A percentile compares a stretch with the other conserved stretches of the same genome.
Conservation (phyloP, 2,797 vertebrate genomes). For the Neopelma chrysocephalum region DNA sequence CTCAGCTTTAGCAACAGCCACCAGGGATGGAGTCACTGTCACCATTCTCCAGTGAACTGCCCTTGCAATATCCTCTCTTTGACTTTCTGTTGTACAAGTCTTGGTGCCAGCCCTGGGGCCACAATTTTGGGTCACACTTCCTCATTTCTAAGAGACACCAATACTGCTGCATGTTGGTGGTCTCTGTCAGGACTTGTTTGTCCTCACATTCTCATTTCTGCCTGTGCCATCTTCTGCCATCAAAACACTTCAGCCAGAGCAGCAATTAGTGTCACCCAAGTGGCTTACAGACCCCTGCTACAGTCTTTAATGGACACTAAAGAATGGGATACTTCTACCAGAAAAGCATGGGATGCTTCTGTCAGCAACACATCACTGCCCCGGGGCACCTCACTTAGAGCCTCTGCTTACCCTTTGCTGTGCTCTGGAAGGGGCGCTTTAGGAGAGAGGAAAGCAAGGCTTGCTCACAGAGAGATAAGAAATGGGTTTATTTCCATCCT, state of each 20-base stretch:
- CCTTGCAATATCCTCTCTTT: background rate
- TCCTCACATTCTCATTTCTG: background rate
- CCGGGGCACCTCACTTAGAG: accelerated
- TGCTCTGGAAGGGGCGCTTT: background rate
- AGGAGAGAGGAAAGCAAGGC: background rate
- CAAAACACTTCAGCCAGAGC: background rate
- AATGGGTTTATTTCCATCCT: background rate
- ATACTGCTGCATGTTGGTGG: background rate
- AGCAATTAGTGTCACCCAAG: background rate
- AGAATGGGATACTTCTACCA: background rate
- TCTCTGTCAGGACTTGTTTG: background rate
- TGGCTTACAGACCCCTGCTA: background rate
- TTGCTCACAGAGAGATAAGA: background rate
- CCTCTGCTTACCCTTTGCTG: background rate
- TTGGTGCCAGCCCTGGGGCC: background rate
- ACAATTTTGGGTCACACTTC: background rate
- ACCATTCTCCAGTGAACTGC: background rate
- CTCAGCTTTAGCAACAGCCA: background rate
- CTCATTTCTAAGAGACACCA: background rate
- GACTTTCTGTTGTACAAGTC: background rate
- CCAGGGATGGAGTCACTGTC: background rate
- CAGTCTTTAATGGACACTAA: background rate
- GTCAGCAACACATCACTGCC: background rate
- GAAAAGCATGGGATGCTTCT: background rate
- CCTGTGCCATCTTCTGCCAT: background rate